A percentile compares a stretch with the other conserved stretches of the same genome.
Conservation (phyloP, 2,113 vertebrate genomes). For the Psettodes erumei region DNA sequence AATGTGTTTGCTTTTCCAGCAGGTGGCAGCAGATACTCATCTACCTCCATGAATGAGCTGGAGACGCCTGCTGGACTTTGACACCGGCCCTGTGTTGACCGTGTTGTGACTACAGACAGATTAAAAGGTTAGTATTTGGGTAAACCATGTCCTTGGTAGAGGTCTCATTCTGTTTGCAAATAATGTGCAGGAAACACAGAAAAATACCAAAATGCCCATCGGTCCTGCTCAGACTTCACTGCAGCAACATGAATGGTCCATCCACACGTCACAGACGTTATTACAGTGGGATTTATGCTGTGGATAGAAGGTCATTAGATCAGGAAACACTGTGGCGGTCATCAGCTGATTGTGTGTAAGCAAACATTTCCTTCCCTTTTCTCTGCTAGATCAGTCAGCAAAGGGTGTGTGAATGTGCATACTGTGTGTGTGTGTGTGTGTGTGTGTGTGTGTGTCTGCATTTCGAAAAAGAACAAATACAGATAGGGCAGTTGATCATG, state of each 20-base stretch:
- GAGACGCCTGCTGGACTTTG: not conserved
- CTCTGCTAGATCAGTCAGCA: conserved; percentile 41
- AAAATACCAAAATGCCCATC: not conserved
- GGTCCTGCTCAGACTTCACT: not conserved
- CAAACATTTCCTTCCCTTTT: conserved; percentile 74
- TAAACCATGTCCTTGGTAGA: conserved; percentile 48
- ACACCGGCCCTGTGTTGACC: not conserved
- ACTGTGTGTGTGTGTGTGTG: not conserved
- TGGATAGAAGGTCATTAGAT: conserved; percentile 43
- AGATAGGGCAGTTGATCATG: not conserved
- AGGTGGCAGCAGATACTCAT: conserved; percentile 59
- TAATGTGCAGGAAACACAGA: not conserved
- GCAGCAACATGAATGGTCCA: conserved; percentile 29
- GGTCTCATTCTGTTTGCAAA: conserved; percentile 13
- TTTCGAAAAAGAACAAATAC: not conserved
- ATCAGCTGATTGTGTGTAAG: conserved; percentile 76
- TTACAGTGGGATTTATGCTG: conserved; percentile 3
- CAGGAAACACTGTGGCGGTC: conserved; percentile 67
- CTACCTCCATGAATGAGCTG: not conserved
- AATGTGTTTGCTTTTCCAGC: conserved; percentile 37
- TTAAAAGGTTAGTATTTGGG: conserved; percentile 55
- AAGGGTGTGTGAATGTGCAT: too few species aligned
- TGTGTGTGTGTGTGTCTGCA: conserved; percentile 2
- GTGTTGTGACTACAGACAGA: conserved; percentile 48
- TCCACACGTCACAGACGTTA: conserved; percentile 29